phyloP scores from a whole-genome alignment of 2,888 invertebrate genomes.

The Oscheius myriophilus region DNA sequence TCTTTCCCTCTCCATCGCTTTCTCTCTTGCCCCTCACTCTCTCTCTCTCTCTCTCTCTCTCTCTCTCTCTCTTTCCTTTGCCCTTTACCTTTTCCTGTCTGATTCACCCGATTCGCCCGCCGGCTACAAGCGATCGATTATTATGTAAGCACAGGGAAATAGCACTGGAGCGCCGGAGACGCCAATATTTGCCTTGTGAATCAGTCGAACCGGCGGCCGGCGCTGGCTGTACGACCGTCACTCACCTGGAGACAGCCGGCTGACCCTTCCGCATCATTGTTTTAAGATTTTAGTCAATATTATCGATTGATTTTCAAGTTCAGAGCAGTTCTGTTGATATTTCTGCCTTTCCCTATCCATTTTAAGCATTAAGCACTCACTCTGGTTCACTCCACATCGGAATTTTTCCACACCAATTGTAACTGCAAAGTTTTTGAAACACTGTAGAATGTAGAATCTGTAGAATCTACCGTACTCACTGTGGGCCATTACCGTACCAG shows the following conservation, averaged over 20 bases:
- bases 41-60: background rate
- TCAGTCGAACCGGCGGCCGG: constrained; percentile 27
- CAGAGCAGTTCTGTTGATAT: background rate
- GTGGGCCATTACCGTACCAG: no score
- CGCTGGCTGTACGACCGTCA: constrained; percentile 22
- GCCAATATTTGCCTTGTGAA: constrained; percentile 30
- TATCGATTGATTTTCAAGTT: background rate
- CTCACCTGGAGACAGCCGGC: constrained; percentile 17
- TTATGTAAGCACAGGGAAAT: constrained; percentile 27
- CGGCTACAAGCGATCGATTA: constrained; percentile 20
- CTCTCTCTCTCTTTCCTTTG: constrained; percentile 8
- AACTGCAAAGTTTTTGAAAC: no score
- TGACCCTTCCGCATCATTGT: constrained; percentile 7
- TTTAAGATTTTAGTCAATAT: background rate
- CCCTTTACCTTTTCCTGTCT: background rate
- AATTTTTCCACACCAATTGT: no score
- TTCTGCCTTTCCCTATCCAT: background rate
- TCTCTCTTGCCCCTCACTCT: background rate
- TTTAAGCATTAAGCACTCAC: no score
- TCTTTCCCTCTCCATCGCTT: background rate
- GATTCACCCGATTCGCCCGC: background rate
- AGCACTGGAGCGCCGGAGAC: constrained; percentile 9
- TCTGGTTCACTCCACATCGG: no score
- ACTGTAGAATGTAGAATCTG: no score
- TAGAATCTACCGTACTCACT: no score